These are phyloP conservation scores for Littorina saxatilis DNA, from an alignment of 1,140 invertebrate species.

Conservation along the genomic window DNA sequence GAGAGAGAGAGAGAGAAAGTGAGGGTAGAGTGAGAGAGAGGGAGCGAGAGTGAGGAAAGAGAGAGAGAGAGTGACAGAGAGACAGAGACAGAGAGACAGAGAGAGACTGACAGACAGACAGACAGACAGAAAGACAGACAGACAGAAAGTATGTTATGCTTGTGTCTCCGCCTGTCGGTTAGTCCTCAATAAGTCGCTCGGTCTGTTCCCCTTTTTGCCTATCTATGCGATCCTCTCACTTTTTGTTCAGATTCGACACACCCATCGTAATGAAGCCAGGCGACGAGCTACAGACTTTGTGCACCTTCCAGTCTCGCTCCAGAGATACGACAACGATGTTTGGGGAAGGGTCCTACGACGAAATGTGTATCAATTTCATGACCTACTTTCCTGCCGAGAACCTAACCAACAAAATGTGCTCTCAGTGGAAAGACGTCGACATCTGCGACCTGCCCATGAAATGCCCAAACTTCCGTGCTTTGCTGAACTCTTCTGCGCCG, in stretches of 20 bases:
- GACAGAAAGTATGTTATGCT: no score
- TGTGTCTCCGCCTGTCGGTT: no score
- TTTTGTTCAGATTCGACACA: constrained; percentile 44
- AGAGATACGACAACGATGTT: neutral
- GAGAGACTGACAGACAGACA: no score
- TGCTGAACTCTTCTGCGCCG: neutral
- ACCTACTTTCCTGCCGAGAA: constrained; percentile 2
- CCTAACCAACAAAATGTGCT: neutral
- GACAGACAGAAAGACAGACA: no score
- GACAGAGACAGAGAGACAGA: no score
- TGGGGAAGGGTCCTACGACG: neutral
- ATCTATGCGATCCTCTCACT: no score
- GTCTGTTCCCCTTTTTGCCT: no score
- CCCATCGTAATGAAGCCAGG: neutral
- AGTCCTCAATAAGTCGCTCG: no score
- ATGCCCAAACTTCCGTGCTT: neutral
- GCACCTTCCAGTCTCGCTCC: neutral
- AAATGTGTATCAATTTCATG: constrained; percentile 11
- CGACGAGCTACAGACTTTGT: neutral
- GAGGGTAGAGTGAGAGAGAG: no score
- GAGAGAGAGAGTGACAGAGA: no score
- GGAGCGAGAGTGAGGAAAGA: no score
- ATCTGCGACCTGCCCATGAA: neutral
- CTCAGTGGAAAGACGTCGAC: constrained; percentile 5
- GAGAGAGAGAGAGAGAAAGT: no score